Conservation (phyloP, 2,113 vertebrate genomes). For the Stomatorhinus ivindoensis region DNA sequence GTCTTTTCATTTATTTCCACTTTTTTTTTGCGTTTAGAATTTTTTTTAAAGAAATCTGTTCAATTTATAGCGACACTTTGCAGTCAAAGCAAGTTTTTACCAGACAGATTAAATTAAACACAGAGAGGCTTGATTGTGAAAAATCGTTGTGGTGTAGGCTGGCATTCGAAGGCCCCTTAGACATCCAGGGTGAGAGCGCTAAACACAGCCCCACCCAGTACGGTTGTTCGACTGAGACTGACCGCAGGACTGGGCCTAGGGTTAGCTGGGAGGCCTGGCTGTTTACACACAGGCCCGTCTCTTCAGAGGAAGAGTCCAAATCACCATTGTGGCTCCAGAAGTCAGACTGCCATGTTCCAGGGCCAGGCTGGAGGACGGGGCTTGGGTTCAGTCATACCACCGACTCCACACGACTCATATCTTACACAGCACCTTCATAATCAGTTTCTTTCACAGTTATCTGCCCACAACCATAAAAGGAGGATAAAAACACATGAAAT, state of each 20-base stretch:
- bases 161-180: not conserved
- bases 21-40: not conserved
- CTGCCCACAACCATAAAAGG: not conserved
- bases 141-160: slow-evolving; percentile 12
- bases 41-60: not conserved
- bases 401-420: not conserved
- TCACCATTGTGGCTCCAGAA: not conserved
- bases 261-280: not conserved
- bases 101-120: slow-evolving; percentile 17
- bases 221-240: not conserved
- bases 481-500: not conserved
- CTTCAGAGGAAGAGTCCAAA: not conserved
- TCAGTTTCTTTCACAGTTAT: not conserved
- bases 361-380: not conserved
- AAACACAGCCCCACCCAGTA: not conserved
- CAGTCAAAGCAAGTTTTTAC: not conserved
- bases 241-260: not conserved
- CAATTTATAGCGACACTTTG: slow-evolving; percentile 6
- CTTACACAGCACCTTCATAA: not conserved
- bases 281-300: not conserved
- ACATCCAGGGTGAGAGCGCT: not conserved
- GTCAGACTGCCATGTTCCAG: not conserved
- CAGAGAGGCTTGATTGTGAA: slow-evolving; percentile 15
- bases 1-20: not conserved
- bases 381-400: not conserved